phyloP scores from a whole-genome alignment of 2,888 invertebrate species.

The Piscicola geometra region DNA sequence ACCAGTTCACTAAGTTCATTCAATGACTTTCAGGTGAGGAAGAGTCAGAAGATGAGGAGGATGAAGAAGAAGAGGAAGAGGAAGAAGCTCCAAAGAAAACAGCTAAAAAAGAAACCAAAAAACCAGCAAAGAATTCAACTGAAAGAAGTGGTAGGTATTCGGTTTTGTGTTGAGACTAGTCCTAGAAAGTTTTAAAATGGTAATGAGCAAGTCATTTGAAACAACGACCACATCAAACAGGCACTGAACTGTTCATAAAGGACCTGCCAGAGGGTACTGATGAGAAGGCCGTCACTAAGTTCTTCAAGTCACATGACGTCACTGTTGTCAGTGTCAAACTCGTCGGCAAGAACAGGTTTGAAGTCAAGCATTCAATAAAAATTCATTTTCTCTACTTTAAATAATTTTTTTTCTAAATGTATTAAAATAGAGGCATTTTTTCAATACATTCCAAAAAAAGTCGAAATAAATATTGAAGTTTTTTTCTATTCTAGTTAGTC shows the following conservation, averaged over 20 bases:
- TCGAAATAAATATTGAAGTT: too few species aligned
- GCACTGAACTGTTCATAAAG: conserved; percentile 24
- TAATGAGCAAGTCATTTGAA: too few species aligned
- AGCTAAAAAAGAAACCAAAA: conserved; percentile 19
- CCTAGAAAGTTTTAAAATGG: too few species aligned
- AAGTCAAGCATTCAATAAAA: too few species aligned
- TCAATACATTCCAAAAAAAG: too few species aligned
- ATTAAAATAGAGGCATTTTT: too few species aligned
- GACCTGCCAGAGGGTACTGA: conserved; percentile 27
- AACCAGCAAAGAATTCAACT: background rate
- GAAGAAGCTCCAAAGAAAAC: background rate
- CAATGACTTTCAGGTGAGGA: too few species aligned
- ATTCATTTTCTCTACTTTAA: too few species aligned
- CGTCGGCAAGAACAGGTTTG: conserved; percentile 20
- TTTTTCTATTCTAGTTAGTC: too few species aligned
- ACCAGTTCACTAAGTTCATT: background rate
- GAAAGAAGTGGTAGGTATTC: conserved; percentile 13
- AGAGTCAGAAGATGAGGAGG: conserved; percentile 15
- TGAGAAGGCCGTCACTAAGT: conserved; percentile 23
- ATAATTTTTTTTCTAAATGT: too few species aligned
- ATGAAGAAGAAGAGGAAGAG: conserved; percentile 25
- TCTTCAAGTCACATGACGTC: conserved; percentile 23
- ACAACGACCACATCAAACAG: too few species aligned
- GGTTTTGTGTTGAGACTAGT: background rate
- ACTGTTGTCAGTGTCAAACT: conserved; percentile 27